phyloP scores from a whole-genome alignment of 2,888 invertebrate species.

The Portevinia maculata region DNA sequence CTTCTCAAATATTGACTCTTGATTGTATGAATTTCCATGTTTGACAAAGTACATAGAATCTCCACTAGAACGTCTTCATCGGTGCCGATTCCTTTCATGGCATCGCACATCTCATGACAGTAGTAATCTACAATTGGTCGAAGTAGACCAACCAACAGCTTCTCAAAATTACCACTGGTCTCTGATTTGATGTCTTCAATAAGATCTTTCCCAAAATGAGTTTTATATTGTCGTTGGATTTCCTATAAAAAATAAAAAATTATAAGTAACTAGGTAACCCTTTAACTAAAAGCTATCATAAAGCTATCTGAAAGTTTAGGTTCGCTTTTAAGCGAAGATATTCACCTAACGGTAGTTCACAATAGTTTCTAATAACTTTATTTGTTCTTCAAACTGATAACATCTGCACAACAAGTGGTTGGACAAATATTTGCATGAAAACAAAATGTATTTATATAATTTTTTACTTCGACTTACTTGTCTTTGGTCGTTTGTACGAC shows the following conservation, averaged over 20 bases:
- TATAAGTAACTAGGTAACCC: slow-evolving; percentile 17
- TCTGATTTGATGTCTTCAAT: slow-evolving; percentile 94
- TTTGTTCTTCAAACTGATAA: not conserved
- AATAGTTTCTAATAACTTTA: slow-evolving; percentile 8
- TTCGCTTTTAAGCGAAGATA: slow-evolving; percentile 6
- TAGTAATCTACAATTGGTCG: slow-evolving; percentile 93
- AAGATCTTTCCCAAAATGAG: slow-evolving; percentile 86
- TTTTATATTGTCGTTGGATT: slow-evolving; percentile 82
- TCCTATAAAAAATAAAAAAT: slow-evolving; percentile 75
- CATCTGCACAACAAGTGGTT: too few relatives aligned
- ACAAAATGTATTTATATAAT: not conserved
- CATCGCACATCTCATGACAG: slow-evolving; percentile 90
- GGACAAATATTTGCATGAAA: slow-evolving; percentile 9
- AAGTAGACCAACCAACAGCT: slow-evolving; percentile 91
- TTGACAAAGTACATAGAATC: slow-evolving; percentile 93
- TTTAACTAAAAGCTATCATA: not conserved
- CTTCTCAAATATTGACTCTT: slow-evolving; percentile 90
- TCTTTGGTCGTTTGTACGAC: slow-evolving; percentile 93
- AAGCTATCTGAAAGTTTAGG: not conserved
- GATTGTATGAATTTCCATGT: slow-evolving; percentile 91
- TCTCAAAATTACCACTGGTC: slow-evolving; percentile 94
- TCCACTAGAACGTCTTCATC: slow-evolving; percentile 94
- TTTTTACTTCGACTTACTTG: slow-evolving; percentile 86
- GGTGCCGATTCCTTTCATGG: slow-evolving; percentile 92
- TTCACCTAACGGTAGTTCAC: slow-evolving; percentile 36